Conservation (phyloP, 2,113 vertebrate genomes). For the Gallinago jamesoni region DNA sequence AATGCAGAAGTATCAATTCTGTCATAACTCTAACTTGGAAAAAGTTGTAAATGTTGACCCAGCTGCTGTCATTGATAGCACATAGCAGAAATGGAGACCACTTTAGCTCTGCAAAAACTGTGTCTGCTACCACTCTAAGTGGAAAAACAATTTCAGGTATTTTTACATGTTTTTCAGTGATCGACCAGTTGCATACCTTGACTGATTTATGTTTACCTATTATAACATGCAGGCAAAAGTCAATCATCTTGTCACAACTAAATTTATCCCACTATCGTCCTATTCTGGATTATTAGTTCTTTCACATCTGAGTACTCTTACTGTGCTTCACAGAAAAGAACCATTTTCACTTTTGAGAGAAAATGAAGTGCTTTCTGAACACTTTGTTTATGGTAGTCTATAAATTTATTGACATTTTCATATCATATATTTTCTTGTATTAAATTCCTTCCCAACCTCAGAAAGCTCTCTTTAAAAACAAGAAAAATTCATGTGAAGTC, state of each 20-base stretch:
- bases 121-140: background rate
- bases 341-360: background rate
- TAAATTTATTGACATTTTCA: background rate
- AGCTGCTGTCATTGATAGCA: background rate
- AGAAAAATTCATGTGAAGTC: background rate
- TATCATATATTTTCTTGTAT: background rate
- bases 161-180: background rate
- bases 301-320: background rate
- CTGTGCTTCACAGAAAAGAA: background rate
- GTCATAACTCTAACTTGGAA: background rate
- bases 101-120: background rate
- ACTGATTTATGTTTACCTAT: background rate
- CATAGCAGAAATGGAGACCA: background rate
- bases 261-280: background rate
- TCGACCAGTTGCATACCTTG: background rate
- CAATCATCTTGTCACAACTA: background rate
- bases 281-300: background rate
- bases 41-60: background rate
- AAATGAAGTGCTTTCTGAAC: background rate
- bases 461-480: background rate
- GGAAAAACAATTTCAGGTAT: background rate
- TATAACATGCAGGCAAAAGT: background rate
- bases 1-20: background rate
- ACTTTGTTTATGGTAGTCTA: background rate
- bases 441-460: background rate